These are phyloP conservation scores for Eublepharis macularius DNA, from an alignment of 2,113 vertebrate species.

Conservation along the genomic window DNA sequence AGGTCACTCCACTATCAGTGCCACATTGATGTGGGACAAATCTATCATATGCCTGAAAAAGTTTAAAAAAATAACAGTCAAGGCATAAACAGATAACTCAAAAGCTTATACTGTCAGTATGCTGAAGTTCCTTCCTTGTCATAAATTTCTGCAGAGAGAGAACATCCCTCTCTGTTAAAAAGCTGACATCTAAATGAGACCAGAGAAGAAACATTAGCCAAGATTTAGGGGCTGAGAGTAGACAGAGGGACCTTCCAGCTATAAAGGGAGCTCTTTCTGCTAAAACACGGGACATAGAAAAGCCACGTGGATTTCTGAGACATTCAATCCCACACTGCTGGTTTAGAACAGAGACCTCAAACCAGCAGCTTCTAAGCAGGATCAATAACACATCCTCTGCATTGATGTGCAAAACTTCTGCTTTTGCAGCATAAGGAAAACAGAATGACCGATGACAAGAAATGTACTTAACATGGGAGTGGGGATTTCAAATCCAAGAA, in stretches of 20 bases:
- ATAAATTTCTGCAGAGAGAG: not conserved
- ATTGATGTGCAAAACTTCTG: no score
- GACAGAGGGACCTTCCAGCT: no score
- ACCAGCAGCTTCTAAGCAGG: not conserved
- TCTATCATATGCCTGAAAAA: constrained; percentile 96
- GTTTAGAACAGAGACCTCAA: not conserved
- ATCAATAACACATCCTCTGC: no score
- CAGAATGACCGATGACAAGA: not conserved
- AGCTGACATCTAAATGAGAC: no score
- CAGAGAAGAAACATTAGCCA: no score
- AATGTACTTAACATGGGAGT: not conserved
- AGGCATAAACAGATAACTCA: not conserved
- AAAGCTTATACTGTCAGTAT: not conserved
- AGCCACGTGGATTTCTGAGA: not conserved
- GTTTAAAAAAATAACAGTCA: not conserved
- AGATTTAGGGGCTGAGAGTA: no score
- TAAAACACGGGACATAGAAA: not conserved
- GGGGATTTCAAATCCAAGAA: not conserved
- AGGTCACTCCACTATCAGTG: constrained; percentile 91
- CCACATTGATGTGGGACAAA: constrained; percentile 97
- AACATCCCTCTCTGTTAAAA: no score
- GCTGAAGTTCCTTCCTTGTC: not conserved
- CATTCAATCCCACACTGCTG: not conserved
- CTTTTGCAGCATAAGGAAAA: not conserved
- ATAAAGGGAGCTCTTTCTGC: not conserved